Evolutionary conservation across 2,797 vertebrate genomes (phyloP).

Genomic region (Enteromius anoplus): DNA sequence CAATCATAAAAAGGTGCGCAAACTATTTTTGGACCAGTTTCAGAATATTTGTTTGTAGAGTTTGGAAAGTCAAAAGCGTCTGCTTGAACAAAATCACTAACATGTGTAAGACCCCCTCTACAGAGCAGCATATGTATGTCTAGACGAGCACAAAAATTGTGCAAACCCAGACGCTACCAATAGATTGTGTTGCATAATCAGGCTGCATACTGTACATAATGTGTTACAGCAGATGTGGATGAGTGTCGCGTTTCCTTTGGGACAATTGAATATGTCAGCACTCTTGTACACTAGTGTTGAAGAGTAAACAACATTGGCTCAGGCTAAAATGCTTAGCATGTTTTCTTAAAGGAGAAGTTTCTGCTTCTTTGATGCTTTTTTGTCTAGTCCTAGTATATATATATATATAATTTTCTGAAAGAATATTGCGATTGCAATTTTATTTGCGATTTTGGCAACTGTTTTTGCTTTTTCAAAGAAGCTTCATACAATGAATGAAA

Average conservation of each 20-base stretch:
- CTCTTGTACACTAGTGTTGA: neutral
- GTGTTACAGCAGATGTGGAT: constrained; percentile 1
- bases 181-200: constrained; percentile 40
- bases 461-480: no score
- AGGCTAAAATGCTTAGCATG: neutral
- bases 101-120: neutral
- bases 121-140: constrained; percentile 24
- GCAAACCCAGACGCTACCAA: neutral
- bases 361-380: neutral
- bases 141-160: constrained; percentile 19
- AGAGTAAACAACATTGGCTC: neutral
- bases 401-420: no score
- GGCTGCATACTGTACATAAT: neutral
- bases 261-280: constrained; percentile 25
- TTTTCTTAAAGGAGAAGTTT: neutral
- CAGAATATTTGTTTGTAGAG: neutral
- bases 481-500: no score
- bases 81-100: constrained; percentile 16
- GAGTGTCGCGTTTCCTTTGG: constrained; percentile 22
- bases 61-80: neutral
- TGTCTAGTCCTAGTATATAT: neutral
- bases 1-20: neutral
- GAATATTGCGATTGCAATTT: no score
- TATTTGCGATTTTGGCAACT: no score
- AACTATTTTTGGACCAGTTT: neutral